A percentile compares a stretch with the other conserved stretches of the same genome.
phyloP scores from a whole-genome alignment of 2,888 invertebrate species.

The Epinotia demarniana region DNA sequence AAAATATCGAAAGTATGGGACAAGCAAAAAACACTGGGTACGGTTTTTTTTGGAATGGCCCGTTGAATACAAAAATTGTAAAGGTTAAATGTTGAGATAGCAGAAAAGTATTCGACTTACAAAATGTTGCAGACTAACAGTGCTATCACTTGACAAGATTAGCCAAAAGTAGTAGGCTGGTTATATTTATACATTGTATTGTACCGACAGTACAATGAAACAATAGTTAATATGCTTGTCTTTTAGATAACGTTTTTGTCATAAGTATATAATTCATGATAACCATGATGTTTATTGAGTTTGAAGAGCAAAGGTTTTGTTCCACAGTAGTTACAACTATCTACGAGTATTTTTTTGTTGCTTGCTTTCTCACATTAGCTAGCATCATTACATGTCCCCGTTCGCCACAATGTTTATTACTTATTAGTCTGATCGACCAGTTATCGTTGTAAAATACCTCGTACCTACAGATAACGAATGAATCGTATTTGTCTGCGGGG shows the following conservation, averaged over 20 bases:
- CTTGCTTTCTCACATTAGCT: neutral
- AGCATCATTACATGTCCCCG: neutral
- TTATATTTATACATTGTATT: neutral
- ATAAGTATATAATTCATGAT: neutral
- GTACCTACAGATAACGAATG: no score
- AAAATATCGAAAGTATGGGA: no score
- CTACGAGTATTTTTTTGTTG: neutral
- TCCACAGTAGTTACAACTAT: neutral
- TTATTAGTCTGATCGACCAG: neutral
- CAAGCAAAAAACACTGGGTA: no score
- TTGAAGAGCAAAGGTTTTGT: constrained; percentile 1
- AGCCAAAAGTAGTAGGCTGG: neutral
- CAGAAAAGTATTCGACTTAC: neutral
- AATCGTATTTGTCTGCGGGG: no score
- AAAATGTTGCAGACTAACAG: neutral
- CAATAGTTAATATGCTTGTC: constrained; percentile 8
- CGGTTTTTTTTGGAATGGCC: no score
- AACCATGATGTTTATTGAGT: constrained; percentile 1
- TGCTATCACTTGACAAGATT: no score
- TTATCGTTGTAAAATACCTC: neutral
- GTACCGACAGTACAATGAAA: neutral
- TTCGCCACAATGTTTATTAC: neutral
- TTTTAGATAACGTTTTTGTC: constrained; percentile 12
- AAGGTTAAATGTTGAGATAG: neutral
- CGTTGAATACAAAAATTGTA: neutral